A percentile compares a stretch with the other conserved stretches of the same genome.
Conservation (phyloP, 1,140 invertebrate species). For the Drosophila sucinea region DNA sequence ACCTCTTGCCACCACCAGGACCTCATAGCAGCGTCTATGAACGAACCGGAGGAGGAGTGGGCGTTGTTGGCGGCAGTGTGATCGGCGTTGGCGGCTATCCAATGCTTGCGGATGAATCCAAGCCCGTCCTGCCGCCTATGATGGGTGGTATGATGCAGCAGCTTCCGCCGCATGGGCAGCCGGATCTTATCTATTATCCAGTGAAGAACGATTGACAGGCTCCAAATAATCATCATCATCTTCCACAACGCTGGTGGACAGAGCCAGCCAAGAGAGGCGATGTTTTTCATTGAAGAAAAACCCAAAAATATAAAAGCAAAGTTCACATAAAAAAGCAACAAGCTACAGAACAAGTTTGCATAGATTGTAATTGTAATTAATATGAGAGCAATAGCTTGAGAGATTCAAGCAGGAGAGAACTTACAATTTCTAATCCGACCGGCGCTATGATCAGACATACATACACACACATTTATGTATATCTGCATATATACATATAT, state of each 20-base stretch:
- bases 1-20: constrained; percentile 66
- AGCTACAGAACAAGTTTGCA: constrained; percentile 49
- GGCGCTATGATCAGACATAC: constrained; percentile 64
- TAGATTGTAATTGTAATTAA: constrained; percentile 41
- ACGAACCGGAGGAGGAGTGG: constrained; percentile 51
- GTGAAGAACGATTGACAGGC: constrained; percentile 82
- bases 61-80: constrained; percentile 31
- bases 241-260: constrained; percentile 64
- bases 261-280: constrained; percentile 79
- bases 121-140: constrained; percentile 75
- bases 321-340: constrained; percentile 18
- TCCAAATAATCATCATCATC: constrained; percentile 62
- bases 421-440: constrained; percentile 70
- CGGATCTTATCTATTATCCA: constrained; percentile 80
- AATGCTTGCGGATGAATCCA: constrained; percentile 71
- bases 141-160: constrained; percentile 78
- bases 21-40: constrained; percentile 67
- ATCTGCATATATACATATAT: constrained; percentile 52
- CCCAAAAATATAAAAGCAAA: constrained; percentile 33
- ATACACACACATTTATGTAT: constrained; percentile 53
- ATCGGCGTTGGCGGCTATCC: constrained; percentile 64
- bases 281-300: constrained; percentile 75
- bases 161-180: constrained; percentile 72
- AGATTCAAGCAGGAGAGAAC: constrained; percentile 45
- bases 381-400: constrained; percentile 56